Evolutionary conservation across 2,888 invertebrate genomes (phyloP).

Genomic region (Epistrophe grossulariae): DNA sequence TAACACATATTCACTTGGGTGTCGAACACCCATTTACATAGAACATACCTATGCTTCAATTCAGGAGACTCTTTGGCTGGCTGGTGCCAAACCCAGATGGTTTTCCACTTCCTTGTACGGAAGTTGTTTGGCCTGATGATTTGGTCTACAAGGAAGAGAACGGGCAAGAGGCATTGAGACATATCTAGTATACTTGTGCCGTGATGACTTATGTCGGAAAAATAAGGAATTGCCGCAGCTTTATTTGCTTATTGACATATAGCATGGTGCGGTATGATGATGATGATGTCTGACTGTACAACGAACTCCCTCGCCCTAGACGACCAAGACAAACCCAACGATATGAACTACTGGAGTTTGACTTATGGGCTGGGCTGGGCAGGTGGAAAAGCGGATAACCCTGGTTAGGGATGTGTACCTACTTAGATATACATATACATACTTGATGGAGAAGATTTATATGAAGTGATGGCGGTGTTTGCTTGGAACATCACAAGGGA

Average conservation of each 20-base stretch:
- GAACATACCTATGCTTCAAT: slow-evolving; percentile 30
- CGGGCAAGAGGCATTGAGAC: background rate
- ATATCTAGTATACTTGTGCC: background rate
- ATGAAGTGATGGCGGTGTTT: slow-evolving; percentile 54
- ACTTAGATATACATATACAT: slow-evolving; percentile 17
- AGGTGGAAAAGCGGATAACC: slow-evolving; percentile 49
- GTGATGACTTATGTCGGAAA: slow-evolving; percentile 55
- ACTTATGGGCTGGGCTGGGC: slow-evolving; percentile 5
- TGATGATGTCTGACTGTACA: slow-evolving; percentile 30
- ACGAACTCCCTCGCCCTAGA: slow-evolving; percentile 24
- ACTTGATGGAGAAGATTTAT: background rate
- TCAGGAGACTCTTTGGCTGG: slow-evolving; percentile 34
- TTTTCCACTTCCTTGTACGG: slow-evolving; percentile 65
- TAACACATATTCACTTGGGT: slow-evolving; percentile 49
- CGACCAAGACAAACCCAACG: slow-evolving; percentile 18
- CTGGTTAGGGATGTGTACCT: background rate
- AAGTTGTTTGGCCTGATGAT: slow-evolving; percentile 66
- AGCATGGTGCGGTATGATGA: slow-evolving; percentile 9
- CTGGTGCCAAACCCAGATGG: slow-evolving; percentile 40
- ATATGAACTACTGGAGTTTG: slow-evolving; percentile 50
- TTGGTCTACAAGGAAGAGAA: slow-evolving; percentile 40
- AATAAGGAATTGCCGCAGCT: slow-evolving; percentile 69
- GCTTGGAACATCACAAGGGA: slow-evolving; percentile 69
- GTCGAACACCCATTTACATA: slow-evolving; percentile 63
- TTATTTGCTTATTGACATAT: slow-evolving; percentile 74